A percentile compares a stretch with the other conserved stretches of the same genome.
phyloP scores from a whole-genome alignment of 2,797 vertebrate genomes.

The Iguana delicatissima region DNA sequence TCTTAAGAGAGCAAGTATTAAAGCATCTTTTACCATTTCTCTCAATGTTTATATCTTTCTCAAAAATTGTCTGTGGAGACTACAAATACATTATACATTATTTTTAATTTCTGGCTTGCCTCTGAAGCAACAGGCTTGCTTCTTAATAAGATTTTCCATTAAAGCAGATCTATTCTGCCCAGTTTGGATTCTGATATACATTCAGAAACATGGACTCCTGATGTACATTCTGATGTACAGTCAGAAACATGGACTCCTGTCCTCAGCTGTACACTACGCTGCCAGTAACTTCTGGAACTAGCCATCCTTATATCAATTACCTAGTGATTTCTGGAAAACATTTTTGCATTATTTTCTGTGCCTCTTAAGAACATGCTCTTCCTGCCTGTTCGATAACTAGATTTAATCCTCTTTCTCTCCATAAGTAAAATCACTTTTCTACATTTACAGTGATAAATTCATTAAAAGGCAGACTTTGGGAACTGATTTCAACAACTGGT shows the following conservation, averaged over 20 bases:
- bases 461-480: background rate
- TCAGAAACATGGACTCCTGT: background rate
- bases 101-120: background rate
- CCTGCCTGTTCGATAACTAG: background rate
- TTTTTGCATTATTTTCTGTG: background rate
- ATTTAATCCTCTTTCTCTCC: background rate
- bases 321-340: background rate
- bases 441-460: background rate
- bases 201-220: background rate
- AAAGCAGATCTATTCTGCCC: background rate
- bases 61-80: background rate
- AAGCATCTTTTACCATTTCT: background rate
- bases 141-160: background rate
- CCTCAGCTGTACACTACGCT: background rate
- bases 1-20: background rate
- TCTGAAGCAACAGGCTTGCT: background rate
- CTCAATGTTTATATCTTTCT: background rate
- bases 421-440: background rate
- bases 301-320: background rate
- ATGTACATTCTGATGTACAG: too few species aligned
- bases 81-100: background rate
- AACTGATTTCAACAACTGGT: too few species aligned
- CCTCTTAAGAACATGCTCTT: background rate
- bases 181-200: background rate
- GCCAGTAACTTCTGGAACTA: background rate